phyloP scores from a whole-genome alignment of 2,888 invertebrate species.

The Strigamia crassipes region DNA sequence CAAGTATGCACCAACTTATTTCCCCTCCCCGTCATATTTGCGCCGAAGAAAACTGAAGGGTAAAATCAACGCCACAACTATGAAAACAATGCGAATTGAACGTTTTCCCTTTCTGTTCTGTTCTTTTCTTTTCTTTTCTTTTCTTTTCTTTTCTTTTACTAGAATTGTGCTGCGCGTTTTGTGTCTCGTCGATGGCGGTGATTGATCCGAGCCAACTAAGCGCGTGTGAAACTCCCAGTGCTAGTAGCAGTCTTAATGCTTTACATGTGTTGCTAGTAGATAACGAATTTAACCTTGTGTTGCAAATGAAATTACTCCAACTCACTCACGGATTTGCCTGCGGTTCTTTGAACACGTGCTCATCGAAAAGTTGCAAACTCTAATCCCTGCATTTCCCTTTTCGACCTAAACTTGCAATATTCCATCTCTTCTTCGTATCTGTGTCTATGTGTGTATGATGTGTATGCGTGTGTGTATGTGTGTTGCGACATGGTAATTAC shows the following conservation, averaged over 20 bases:
- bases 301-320: conserved; percentile 35
- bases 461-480: too few relatives aligned
- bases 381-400: too few relatives aligned
- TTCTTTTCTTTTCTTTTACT: too few relatives aligned
- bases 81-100: background rate
- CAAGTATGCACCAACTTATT: conserved; percentile 43
- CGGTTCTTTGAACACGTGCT: conserved; percentile 17
- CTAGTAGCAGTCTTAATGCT: conserved; percentile 28
- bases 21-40: background rate
- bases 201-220: conserved; percentile 23
- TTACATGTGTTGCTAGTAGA: conserved; percentile 32
- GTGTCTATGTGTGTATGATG: too few relatives aligned
- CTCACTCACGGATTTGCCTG: conserved; percentile 25
- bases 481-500: too few relatives aligned
- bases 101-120: background rate
- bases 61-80: conserved; percentile 3
- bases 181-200: background rate
- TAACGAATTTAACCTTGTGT: conserved; percentile 35
- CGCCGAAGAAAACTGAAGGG: background rate
- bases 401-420: too few relatives aligned
- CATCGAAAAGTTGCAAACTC: background rate
- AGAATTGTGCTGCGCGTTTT: background rate
- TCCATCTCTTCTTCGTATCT: too few relatives aligned
- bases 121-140: too few relatives aligned
- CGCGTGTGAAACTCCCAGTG: conserved; percentile 22